Evolutionary conservation across 2,797 vertebrate species (phyloP), one percentile per base, ranked within the genome.

Genomic region (Cheirogaleus major): DNA sequence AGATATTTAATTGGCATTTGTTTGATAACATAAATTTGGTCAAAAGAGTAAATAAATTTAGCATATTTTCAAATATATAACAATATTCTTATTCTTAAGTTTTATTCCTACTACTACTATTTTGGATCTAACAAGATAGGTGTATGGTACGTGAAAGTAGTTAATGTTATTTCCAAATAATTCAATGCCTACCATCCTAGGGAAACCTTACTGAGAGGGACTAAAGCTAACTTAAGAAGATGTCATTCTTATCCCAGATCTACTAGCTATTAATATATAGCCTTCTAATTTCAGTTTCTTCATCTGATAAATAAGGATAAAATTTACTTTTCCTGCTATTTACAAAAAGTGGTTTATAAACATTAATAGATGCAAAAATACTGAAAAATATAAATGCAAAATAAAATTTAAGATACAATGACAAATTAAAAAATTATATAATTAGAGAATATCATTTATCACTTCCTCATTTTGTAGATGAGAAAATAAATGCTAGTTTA

Each of bases 391-490:
- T 75, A 69, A 80, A 83, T 18, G 3, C 13, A 87, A 93, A 94
- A 80, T 65, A 88, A 82, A 95, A 75, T 10, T 35, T 59, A 61
- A 89, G 38, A 90, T n/a, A 50, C 15, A 96, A 32, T 63, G 32
- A 73, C 2, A 35, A 81, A 94, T 30, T 94, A 14, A 87, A 95
- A 93, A 86, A 80, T 59, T 70, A 80, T 13, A 85, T 7, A 88
- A 88, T 48, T n/a, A 57, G 10, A 84, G 27, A 89, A 35, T 61
- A 84, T 35, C 23, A 89, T 55, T 23, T 94, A 69, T 89, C 22
- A 80, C 25, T 86, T 65, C 30, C 48, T 88, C 15, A 89, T 84
- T 95, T 92, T 93, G 87, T 9, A 96, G 72, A 91, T 55, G 20
- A 76, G 3, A 91, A 5, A 81, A 83, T 45, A 97, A 76, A 72